Conservation (phyloP, 2,797 vertebrate genomes). For the Danio tinwini region DNA sequence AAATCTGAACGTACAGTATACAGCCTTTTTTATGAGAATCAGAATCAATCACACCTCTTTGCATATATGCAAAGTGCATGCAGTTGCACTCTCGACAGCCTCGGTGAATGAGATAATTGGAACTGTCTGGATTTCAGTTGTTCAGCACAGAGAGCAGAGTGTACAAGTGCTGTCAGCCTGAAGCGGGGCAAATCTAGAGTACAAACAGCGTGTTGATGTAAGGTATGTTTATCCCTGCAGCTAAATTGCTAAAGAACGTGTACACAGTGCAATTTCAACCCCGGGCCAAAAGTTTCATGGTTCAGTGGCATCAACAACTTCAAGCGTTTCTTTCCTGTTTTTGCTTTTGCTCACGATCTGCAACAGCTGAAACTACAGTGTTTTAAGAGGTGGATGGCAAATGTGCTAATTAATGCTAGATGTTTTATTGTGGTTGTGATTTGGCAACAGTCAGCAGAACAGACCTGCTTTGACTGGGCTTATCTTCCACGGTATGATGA, state of each 20-base stretch:
- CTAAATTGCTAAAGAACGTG: conserved; percentile 82
- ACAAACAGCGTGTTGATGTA: conserved; percentile 81
- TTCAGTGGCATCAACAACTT: conserved; percentile 82
- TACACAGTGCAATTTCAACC: conserved; percentile 83
- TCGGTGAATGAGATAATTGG: conserved; percentile 63
- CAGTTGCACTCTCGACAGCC: conserved; percentile 46
- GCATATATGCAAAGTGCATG: conserved; percentile 57
- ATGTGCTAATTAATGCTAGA: conserved; percentile 6
- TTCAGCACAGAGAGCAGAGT: conserved; percentile 71
- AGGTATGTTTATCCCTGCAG: conserved; percentile 87
- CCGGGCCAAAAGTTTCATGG: conserved; percentile 81
- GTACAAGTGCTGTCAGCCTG: conserved; percentile 70
- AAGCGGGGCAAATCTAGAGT: conserved; percentile 79
- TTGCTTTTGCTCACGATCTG: conserved; percentile 26
- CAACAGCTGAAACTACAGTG: conserved; percentile 57
- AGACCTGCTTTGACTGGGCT: conserved; percentile 10
- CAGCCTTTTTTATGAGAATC: conserved; percentile 6
- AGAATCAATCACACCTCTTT: conserved; percentile 30
- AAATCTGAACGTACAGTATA: neutral
- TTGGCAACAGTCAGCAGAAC: conserved; percentile 27
- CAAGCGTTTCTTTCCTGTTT: conserved; percentile 63
- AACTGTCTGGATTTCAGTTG: conserved; percentile 68
- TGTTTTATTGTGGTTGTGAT: conserved; percentile 27
- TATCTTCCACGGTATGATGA: conserved; percentile 20
- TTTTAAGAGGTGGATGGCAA: conserved; percentile 13